phyloP scores from a whole-genome alignment of 2,888 invertebrate genomes.

The Strigamia crassipes region DNA sequence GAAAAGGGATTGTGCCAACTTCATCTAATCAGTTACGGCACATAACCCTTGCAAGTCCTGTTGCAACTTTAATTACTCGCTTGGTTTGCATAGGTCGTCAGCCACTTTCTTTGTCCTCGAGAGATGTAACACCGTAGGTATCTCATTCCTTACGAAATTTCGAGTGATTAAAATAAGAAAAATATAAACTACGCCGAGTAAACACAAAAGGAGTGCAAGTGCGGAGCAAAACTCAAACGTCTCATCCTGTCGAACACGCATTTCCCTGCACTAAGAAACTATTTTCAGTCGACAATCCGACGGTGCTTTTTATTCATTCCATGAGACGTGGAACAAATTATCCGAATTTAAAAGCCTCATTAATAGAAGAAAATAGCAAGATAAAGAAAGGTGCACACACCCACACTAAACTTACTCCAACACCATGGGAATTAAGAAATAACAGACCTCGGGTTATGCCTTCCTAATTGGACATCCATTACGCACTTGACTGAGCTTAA shows the following conservation, averaged over 20 bases:
- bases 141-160: neutral
- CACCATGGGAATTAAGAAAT: conserved; percentile 38
- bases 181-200: neutral
- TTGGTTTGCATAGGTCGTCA: conserved; percentile 27
- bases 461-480: conserved; percentile 39
- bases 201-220: neutral
- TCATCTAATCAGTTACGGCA: conserved; percentile 40
- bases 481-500: neutral
- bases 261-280: neutral
- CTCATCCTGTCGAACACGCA: neutral
- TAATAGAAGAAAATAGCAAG: conserved; percentile 19
- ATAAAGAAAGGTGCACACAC: conserved; percentile 28
- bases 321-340: conserved; percentile 1
- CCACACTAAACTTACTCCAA: conserved; percentile 12
- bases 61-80: conserved; percentile 40
- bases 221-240: neutral
- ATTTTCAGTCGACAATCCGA: neutral
- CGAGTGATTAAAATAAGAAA: neutral
- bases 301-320: neutral
- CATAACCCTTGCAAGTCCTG: conserved; percentile 23
- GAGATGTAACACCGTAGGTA: neutral
- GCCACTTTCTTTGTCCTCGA: conserved; percentile 4
- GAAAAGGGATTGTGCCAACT: conserved; percentile 42
- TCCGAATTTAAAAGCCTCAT: conserved; percentile 19
- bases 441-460: conserved; percentile 30